Conservation (phyloP, 2,888 invertebrate genomes). For the Synergus itoensis region DNA sequence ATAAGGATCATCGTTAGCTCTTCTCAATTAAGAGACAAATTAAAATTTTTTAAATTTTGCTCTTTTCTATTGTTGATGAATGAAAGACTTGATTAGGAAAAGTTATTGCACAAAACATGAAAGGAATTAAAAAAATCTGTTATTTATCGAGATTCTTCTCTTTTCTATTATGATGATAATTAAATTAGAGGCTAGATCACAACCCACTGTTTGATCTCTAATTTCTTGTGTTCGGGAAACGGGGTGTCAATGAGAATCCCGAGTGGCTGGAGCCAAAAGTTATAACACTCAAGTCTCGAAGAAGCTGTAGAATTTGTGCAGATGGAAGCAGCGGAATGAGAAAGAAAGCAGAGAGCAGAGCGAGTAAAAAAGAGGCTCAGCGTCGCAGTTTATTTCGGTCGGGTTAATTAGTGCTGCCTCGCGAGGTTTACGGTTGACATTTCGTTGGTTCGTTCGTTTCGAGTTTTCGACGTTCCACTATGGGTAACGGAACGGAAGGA, state of each 20-base stretch:
- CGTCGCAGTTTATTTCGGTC: conserved; percentile 76
- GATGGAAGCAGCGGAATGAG: conserved; percentile 53
- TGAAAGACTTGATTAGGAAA: neutral
- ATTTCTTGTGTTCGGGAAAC: conserved; percentile 7
- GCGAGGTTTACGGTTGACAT: conserved; percentile 78
- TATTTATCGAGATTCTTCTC: conserved; percentile 2
- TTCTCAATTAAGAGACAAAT: too few species aligned
- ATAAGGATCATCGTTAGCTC: too few species aligned
- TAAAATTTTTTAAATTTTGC: neutral
- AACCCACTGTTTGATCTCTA: neutral
- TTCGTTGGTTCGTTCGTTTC: conserved; percentile 71
- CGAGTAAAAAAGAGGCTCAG: conserved; percentile 61
- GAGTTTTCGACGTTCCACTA: conserved; percentile 59
- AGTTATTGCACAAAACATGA: neutral
- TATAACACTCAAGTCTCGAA: conserved; percentile 3
- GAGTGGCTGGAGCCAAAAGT: conserved; percentile 8
- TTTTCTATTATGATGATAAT: conserved; percentile 22
- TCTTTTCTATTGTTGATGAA: neutral
- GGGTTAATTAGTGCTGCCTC: conserved; percentile 78
- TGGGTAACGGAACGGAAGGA: conserved; percentile 43
- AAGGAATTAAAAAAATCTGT: neutral
- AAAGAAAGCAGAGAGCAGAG: conserved; percentile 56
- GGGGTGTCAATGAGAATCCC: conserved; percentile 24
- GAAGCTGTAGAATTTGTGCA: conserved; percentile 46
- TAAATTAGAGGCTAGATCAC: conserved; percentile 21